A percentile compares a stretch with the other conserved stretches of the same genome.
Conservation (phyloP, 2,888 invertebrate genomes). For the Leptogaster cylindrica region DNA sequence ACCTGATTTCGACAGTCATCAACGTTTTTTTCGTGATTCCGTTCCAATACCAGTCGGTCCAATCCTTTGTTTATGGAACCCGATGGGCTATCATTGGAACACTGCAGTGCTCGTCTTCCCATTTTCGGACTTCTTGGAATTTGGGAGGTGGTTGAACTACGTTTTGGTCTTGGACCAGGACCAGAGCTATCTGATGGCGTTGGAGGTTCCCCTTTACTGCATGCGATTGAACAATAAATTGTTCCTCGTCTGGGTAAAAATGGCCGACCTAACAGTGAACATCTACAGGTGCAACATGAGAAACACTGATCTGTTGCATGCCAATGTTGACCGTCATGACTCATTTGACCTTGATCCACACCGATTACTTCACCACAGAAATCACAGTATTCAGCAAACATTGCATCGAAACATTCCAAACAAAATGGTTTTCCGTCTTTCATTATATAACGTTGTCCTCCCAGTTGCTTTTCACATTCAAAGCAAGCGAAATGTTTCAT, state of each 20-base stretch:
- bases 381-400: constrained; percentile 97
- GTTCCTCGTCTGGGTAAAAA: constrained; percentile 90
- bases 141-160: constrained; percentile 60
- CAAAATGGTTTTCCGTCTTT: constrained; percentile 94
- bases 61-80: constrained; percentile 54
- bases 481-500: constrained; percentile 98
- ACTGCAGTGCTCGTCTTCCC: constrained; percentile 64
- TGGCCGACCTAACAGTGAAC: constrained; percentile 79
- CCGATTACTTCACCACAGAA: constrained; percentile 95
- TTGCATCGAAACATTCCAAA: constrained; percentile 91
- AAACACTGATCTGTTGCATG: constrained; percentile 95
- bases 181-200: constrained; percentile 85
- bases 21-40: constrained; percentile 55
- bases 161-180: constrained; percentile 68
- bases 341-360: constrained; percentile 97
- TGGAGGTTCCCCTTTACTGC: constrained; percentile 89
- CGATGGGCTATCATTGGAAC: constrained; percentile 50
- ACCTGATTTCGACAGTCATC: constrained; percentile 53
- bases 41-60: constrained; percentile 54
- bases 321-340: constrained; percentile 97
- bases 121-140: constrained; percentile 66
- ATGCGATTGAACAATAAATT: constrained; percentile 93
- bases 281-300: constrained; percentile 86
- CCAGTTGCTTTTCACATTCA: constrained; percentile 91
- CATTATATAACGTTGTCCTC: constrained; percentile 98